Evolutionary conservation across 2,113 vertebrate species (phyloP), one percentile per base, ranked within the genome.

Genomic region (Bungarus multicinctus): DNA sequence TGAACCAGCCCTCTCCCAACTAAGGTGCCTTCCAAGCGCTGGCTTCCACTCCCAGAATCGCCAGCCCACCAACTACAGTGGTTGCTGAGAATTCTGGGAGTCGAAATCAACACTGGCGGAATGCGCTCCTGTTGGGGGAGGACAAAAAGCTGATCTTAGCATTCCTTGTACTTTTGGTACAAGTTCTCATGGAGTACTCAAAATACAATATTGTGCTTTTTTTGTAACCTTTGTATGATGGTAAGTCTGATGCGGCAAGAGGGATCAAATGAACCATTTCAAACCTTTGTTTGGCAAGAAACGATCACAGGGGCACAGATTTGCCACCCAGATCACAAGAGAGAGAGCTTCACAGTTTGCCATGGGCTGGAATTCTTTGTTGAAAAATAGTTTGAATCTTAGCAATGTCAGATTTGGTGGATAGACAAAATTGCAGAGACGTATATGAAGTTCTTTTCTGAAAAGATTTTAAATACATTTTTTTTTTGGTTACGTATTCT

Each of bases 151-250:
- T 81, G 34, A 43, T 43, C 74, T 81, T 81, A 50, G 90, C 95
- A 74, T 95, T 88, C 94, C 93, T 89, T 92, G 89, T 93, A 87
- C 94, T 85, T 60, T 94, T 97, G 95, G 89, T 93, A 95, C 96
- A 94, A 96, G 58, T 90, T 94, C 94, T 90, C 93, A 88, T 96
- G 93, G 90, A 95, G 90, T 96, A 81, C 60, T 57, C 90, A 89
- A 54, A 45, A 58, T 57, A 64, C 93, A 50, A 94, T 96, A 69
- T 53, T 88, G 95, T 90, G 93, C 93, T 93, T 95, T 94, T 96
- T 94, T 96, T 10, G 9, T 2, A 12, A 27, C 85, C 11, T 91
- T 92, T 4, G 43, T 93, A 43, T 85, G 92, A 57, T 91, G 16
- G 91, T 52, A 45, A 64, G 47, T 58, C 55, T 53, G 10, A 88